Percentiles rank a stretch among this genome's conserved stretches.
These are phyloP conservation scores for Asbolus verrucosus DNA, from an alignment of 1,140 invertebrate species.

Conservation along the genomic window DNA sequence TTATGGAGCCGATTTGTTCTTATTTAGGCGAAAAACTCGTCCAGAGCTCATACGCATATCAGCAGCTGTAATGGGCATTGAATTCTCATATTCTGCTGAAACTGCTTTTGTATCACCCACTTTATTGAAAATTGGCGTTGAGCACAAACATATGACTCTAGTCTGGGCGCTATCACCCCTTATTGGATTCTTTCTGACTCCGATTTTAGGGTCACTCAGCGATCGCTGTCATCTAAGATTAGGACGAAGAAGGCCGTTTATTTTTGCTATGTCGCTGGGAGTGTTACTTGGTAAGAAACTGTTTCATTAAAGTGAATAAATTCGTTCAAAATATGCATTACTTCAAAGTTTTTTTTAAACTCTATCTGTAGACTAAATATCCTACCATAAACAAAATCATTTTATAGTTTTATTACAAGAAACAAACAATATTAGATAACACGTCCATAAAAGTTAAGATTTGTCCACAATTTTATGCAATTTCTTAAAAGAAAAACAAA, in stretches of 20 bases:
- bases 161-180: slow-evolving; percentile 94
- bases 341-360: too few species aligned
- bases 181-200: slow-evolving; percentile 94
- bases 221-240: slow-evolving; percentile 85
- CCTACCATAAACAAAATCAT: too few species aligned
- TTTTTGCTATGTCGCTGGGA: slow-evolving; percentile 88
- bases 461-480: too few species aligned
- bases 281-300: slow-evolving; percentile 82
- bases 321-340: too few species aligned
- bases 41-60: slow-evolving; percentile 88
- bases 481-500: too few species aligned
- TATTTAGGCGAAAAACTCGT: slow-evolving; percentile 80
- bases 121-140: slow-evolving; percentile 91
- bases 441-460: too few species aligned
- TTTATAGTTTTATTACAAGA: too few species aligned
- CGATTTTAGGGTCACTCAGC: slow-evolving; percentile 90
- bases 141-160: slow-evolving; percentile 91
- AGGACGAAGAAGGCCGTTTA: slow-evolving; percentile 91
- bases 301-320: neutral
- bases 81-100: slow-evolving; percentile 97
- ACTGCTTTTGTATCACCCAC: slow-evolving; percentile 97
- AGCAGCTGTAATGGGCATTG: slow-evolving; percentile 96
- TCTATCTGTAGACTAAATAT: too few species aligned
- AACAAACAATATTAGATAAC: too few species aligned
- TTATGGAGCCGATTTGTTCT: too few species aligned